Conservation (phyloP, 2,888 invertebrate genomes). For the Notocelia uddmanniana region DNA sequence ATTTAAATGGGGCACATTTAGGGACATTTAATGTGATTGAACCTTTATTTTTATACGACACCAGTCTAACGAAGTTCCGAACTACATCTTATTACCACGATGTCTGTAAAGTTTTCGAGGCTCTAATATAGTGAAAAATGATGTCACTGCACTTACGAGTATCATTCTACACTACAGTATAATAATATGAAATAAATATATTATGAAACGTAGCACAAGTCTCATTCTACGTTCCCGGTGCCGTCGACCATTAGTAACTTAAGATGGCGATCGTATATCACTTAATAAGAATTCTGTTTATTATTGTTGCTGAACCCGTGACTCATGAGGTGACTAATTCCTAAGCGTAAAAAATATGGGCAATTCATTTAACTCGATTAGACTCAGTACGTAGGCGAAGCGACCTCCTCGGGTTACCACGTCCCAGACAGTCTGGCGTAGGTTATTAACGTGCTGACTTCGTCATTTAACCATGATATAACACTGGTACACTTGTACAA, state of each 20-base stretch:
- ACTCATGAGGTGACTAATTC: slow-evolving; percentile 24
- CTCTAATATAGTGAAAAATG: background rate
- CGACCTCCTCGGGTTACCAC: slow-evolving; percentile 34
- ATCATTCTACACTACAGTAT: background rate
- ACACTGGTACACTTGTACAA: slow-evolving; percentile 15
- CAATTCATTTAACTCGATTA: slow-evolving; percentile 36
- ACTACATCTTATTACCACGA: background rate
- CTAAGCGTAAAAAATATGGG: slow-evolving; percentile 21
- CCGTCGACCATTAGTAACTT: background rate
- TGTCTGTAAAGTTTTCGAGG: slow-evolving; percentile 16
- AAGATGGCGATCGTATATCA: background rate
- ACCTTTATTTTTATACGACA: background rate
- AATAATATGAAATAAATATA: background rate
- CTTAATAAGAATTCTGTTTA: background rate
- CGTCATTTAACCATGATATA: slow-evolving; percentile 16
- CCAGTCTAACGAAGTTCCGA: background rate
- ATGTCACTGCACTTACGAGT: too few species aligned
- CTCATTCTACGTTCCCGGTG: background rate
- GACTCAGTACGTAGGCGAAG: slow-evolving; percentile 35
- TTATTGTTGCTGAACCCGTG: slow-evolving; percentile 14
- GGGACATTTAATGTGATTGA: too few species aligned
- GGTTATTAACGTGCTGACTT: slow-evolving; percentile 36
- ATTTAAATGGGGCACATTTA: background rate
- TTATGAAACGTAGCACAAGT: background rate
- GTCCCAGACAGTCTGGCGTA: slow-evolving; percentile 40